Percentiles rank a stretch among this genome's conserved stretches.
These are phyloP conservation scores for Danio jaintianensis DNA, from an alignment of 2,797 vertebrate genomes.

Conservation along the genomic window DNA sequence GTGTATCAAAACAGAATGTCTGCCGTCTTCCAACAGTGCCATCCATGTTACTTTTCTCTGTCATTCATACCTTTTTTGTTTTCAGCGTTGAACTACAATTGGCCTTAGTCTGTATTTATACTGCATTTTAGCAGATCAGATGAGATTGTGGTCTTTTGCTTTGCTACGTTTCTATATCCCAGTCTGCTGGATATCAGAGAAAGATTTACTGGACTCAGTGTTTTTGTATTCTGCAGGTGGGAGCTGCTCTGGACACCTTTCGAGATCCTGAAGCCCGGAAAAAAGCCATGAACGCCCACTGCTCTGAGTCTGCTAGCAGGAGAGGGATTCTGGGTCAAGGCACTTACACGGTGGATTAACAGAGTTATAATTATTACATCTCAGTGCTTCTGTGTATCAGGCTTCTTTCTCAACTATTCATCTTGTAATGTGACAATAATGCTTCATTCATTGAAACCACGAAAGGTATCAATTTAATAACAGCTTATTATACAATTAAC, in stretches of 20 bases:
- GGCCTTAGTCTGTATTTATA: neutral
- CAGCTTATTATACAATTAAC: too few relatives aligned
- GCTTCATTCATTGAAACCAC: too few relatives aligned
- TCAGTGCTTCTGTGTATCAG: neutral
- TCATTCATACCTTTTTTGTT: slow-evolving; percentile 16
- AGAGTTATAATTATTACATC: neutral
- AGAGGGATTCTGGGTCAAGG: slow-evolving; percentile 69
- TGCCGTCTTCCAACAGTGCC: slow-evolving; percentile 10
- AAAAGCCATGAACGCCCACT: slow-evolving; percentile 72
- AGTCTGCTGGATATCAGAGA: slow-evolving; percentile 9
- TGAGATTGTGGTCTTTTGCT: neutral
- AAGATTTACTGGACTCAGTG: slow-evolving; percentile 2
- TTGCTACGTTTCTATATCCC: neutral
- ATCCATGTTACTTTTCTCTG: slow-evolving; percentile 25
- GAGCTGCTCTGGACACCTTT: slow-evolving; percentile 85
- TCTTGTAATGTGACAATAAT: neutral
- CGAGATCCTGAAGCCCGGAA: slow-evolving; percentile 68
- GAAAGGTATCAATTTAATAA: too few relatives aligned
- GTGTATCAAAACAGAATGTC: slow-evolving; percentile 1
- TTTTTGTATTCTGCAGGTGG: slow-evolving; percentile 72
- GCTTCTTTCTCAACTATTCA: slow-evolving; percentile 5
- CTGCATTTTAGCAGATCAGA: neutral
- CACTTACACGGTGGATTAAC: slow-evolving; percentile 65
- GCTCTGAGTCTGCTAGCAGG: slow-evolving; percentile 68
- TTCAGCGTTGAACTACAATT: neutral